Percentiles rank a stretch among this genome's conserved stretches.
These are phyloP conservation scores for Dipodomys stephensi DNA, from an alignment of 2,113 vertebrate species.

Conservation along the genomic window DNA sequence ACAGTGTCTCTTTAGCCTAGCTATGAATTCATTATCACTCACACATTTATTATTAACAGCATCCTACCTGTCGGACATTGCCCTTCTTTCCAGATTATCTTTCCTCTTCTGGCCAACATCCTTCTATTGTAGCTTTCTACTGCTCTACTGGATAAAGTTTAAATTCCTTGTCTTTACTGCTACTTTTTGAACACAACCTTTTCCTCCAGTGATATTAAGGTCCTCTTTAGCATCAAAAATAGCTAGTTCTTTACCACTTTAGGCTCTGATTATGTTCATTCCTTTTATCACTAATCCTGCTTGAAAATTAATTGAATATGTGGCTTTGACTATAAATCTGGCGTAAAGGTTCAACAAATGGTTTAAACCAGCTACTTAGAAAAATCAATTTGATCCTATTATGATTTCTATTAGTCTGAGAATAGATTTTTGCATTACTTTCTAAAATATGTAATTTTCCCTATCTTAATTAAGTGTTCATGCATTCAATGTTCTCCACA, in stretches of 20 bases:
- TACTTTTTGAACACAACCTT: background rate
- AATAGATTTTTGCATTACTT: conserved; percentile 27
- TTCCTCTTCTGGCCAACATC: conserved; percentile 16
- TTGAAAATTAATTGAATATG: conserved; percentile 21
- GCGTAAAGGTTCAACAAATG: conserved; percentile 24
- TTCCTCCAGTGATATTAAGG: background rate
- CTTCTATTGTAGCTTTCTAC: background rate
- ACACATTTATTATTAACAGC: background rate
- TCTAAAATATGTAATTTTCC: conserved; percentile 1
- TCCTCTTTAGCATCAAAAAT: background rate
- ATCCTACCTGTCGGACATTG: background rate
- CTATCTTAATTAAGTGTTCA: conserved; percentile 10
- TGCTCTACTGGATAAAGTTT: background rate
- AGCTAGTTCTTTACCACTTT: background rate
- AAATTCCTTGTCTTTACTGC: background rate
- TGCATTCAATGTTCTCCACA: background rate
- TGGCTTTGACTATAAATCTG: conserved; percentile 32
- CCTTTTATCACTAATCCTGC: background rate
- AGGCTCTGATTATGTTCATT: background rate
- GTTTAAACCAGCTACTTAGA: conserved; percentile 30
- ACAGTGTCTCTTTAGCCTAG: background rate
- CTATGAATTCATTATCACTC: background rate
- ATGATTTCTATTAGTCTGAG: conserved; percentile 2
- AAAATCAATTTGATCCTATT: background rate
- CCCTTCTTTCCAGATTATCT: background rate